Evolutionary conservation across 2,113 vertebrate genomes (phyloP), one percentile per base, ranked within the genome.

Genomic region (Misgurnus mizolepis): DNA sequence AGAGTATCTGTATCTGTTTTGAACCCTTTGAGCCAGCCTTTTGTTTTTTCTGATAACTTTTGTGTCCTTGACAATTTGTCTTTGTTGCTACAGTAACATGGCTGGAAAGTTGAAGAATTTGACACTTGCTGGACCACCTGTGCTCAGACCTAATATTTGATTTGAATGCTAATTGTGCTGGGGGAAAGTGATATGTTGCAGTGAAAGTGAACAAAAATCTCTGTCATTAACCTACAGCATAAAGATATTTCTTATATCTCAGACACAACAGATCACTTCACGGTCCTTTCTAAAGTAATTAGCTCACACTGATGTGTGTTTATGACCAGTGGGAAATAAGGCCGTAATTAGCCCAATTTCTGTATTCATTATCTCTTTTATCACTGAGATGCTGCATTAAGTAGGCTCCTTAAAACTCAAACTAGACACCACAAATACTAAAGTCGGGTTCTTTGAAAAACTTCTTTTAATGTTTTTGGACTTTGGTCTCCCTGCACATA

Each of bases 331-430:
- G 70, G 90, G 91, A 86, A 90, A 92, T 90, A 84, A 80, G 83
- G 78, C 82, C 70, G 84, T 87, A 91, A 92, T 91, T 91, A 91
- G 87, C 90, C 90, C 83, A 89, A 87, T 90, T 92, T 88, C 86
- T 80, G 76, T 80, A 86, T 81, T 88, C 87, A 89, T 82, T 40
- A 86, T 88, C 82, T 87, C 86, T 90, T 91, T 86, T 68, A 67
- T 87, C 77, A 78, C 70, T 22, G 22, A 22, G 22, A 22, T 22
- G 22, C 22, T 86, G 73, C 71, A 85, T 80, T 74, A 76, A 76
- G 58, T 81, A 56, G 79, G 83, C 78, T 80, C 67, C 14, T 43
- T 58, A 53, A 17, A 67, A 80, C 85, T 81, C 73, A 64, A 77
- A 87, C 82, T 84, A 81, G 60, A 41, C 75, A 49, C 50, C 53